Evolutionary conservation across 1,140 invertebrate species (phyloP), one percentile per base, ranked within the genome.

Genomic region (Ips typographus): DNA sequence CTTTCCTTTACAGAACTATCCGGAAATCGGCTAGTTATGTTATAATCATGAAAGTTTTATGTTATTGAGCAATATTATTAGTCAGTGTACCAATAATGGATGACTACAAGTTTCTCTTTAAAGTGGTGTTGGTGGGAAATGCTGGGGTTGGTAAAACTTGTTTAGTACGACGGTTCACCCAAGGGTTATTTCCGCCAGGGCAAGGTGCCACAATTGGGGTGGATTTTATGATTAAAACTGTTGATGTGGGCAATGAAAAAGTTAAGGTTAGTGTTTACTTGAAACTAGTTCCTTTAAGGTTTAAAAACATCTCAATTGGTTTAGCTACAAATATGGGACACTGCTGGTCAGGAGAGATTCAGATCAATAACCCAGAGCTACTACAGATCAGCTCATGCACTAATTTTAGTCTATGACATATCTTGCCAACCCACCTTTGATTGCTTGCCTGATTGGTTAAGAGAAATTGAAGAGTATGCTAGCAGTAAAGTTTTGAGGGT

Each of bases 191-290:
- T 84, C 95, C 95, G 43, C 94, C 94, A 39, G 95, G 95, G 47
- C 97, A 99, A 86, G 97, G 97, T 64, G 97, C 96, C 69, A 99
- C 98, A 2, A 99, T 99, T 76, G 98, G 98, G 65, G 98, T 99
- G 7, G 98, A 99, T 86, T 99, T 99, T 80, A 98, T 98, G 90
- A 99, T 99, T 77, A 98, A 99, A 84, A 99, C 96, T 68, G 91
- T 99, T 5, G 94, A 97, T 84, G 93, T 99, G 67, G 96, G 99
- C 81, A 96, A 96, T 79, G 97, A 98, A 84, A 94, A 96, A 90
- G 92, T 99, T 58, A 99, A 99, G 89, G 94, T 97, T 22, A 22
- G 22, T 22, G 22, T 55, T 55, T 55, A 5, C 52, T 7, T 40
- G 5, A 40, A 59, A 59, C 41, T 6, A 40, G 52, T 70, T 74